phyloP scores from a whole-genome alignment of 2,797 vertebrate genomes.

The Poecilia wingei region DNA sequence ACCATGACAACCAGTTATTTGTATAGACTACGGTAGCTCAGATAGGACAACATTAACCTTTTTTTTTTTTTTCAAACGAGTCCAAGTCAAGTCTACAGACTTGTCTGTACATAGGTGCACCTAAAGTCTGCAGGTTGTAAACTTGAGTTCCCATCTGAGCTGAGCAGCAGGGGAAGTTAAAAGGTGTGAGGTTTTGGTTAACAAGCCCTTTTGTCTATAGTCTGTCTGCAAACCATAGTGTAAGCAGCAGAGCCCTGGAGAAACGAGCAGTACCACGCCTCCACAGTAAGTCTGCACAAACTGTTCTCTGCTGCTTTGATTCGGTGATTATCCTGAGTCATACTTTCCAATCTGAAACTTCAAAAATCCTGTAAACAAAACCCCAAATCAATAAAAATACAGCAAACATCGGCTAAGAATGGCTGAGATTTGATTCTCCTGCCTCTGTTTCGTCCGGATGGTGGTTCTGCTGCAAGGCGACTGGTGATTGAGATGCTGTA shows the following conservation, averaged over 20 bases:
- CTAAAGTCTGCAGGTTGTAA: neutral
- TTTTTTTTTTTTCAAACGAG: neutral
- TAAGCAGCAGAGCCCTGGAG: constrained; percentile 13
- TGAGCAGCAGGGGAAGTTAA: neutral
- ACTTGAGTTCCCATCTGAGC: neutral
- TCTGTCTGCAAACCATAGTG: neutral
- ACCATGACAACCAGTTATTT: neutral
- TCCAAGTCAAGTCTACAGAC: neutral
- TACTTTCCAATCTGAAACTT: neutral
- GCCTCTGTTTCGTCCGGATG: constrained; percentile 15
- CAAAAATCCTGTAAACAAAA: neutral
- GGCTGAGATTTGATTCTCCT: neutral
- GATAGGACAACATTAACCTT: neutral
- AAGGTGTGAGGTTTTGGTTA: neutral
- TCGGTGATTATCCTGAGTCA: neutral
- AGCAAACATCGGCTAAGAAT: constrained; percentile 6
- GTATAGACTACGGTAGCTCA: neutral
- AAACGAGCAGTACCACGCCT: neutral
- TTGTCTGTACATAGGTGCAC: neutral
- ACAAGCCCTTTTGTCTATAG: neutral
- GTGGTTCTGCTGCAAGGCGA: constrained; percentile 1
- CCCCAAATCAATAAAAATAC: constrained; percentile 13
- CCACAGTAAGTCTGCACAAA: neutral
- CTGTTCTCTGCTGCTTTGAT: neutral
- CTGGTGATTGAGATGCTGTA: constrained; percentile 18